A percentile compares a stretch with the other conserved stretches of the same genome.
phyloP scores from a whole-genome alignment of 2,113 vertebrate species.

The Saimiri boliviensis region DNA sequence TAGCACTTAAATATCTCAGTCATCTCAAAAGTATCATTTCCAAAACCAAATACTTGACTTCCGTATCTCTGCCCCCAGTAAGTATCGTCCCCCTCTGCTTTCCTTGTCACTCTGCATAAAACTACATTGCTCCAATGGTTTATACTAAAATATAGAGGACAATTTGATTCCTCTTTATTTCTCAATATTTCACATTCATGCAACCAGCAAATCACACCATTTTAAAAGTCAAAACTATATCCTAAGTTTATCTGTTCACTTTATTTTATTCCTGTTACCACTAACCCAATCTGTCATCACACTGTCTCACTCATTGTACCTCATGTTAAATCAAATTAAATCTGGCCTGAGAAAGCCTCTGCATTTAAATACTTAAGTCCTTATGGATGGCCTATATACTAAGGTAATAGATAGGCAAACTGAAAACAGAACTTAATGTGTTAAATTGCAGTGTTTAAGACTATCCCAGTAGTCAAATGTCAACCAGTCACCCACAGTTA shows the following conservation, averaged over 20 bases:
- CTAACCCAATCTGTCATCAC: neutral
- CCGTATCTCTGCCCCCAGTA: neutral
- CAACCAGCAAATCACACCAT: neutral
- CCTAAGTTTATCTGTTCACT: neutral
- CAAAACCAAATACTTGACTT: neutral
- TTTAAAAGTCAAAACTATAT: neutral
- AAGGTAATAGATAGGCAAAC: no score
- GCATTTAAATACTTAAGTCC: no score
- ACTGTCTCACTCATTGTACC: no score
- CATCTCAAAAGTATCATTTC: neutral
- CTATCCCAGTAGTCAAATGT: no score
- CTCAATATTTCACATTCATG: neutral
- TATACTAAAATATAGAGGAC: neutral
- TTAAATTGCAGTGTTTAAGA: no score
- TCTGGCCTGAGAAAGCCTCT: no score
- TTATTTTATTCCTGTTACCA: fast-evolving
- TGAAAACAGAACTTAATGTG: no score
- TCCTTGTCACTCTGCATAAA: neutral
- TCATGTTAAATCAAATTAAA: no score
- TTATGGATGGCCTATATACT: no score
- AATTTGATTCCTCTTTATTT: neutral
- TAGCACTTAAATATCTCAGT: neutral
- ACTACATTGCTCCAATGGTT: neutral
- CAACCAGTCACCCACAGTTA: no score
- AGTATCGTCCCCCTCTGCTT: neutral